These are phyloP conservation scores for Neolamprologus sp. DNA, from an alignment of 2,113 vertebrate species.

Conservation along the genomic window DNA sequence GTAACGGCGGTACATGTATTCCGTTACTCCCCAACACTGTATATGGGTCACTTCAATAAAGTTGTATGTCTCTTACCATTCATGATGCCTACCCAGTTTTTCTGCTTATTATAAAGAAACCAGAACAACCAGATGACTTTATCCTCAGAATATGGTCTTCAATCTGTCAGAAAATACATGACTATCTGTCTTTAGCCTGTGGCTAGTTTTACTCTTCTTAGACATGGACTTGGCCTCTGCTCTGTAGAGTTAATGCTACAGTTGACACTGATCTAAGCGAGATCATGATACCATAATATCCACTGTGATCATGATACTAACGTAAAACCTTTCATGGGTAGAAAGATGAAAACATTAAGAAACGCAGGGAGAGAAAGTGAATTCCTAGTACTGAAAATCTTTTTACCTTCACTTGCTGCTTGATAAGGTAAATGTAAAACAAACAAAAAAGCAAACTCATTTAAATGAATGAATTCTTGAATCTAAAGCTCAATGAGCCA, in stretches of 20 bases:
- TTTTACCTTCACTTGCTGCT: not conserved
- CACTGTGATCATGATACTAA: not conserved
- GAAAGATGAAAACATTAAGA: not conserved
- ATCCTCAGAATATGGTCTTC: not conserved
- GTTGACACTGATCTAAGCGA: not conserved
- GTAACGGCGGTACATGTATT: no score
- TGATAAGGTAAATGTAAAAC: not conserved
- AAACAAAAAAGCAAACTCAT: not conserved
- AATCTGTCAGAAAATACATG: not conserved
- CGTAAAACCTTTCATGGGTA: not conserved
- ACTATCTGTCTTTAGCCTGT: not conserved
- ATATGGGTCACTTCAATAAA: rapidly evolving
- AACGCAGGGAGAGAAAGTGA: rapidly evolving
- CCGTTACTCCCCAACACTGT: not conserved
- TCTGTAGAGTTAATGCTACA: not conserved
- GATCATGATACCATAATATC: not conserved
- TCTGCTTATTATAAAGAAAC: not conserved
- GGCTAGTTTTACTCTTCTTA: not conserved
- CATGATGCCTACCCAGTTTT: not conserved
- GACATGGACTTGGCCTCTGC: not conserved
- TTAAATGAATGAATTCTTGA: not conserved
- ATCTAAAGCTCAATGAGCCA: not conserved
- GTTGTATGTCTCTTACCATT: not conserved
- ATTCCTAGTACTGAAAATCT: not conserved
- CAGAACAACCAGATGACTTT: not conserved